These are phyloP conservation scores for Aphaenogaster ashmeadi DNA, from an alignment of 1,140 invertebrate species.

Conservation along the genomic window DNA sequence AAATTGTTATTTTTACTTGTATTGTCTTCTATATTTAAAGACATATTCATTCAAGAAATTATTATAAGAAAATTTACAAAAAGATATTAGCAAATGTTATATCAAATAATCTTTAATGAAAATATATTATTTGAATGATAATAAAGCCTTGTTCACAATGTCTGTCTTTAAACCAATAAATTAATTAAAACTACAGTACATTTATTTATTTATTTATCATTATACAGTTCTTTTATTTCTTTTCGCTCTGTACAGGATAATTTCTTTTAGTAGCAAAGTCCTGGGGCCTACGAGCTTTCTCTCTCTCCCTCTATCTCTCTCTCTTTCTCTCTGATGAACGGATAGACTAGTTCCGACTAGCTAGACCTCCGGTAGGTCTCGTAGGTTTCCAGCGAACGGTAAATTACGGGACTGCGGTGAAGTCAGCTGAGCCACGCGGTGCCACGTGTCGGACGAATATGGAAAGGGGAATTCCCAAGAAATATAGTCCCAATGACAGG, in stretches of 20 bases:
- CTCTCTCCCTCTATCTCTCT: not conserved
- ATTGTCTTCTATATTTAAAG: not conserved
- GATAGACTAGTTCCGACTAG: constrained; percentile 48
- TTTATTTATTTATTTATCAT: not conserved
- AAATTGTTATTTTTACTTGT: not conserved
- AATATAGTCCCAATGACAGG: constrained; percentile 81
- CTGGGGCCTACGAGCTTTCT: not conserved
- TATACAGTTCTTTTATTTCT: not conserved
- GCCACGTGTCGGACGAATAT: constrained; percentile 77
- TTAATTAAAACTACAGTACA: not conserved
- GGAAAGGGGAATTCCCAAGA: constrained; percentile 76
- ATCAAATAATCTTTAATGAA: not conserved
- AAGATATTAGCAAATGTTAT: not conserved
- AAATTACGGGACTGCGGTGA: constrained; percentile 67
- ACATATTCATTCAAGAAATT: not conserved
- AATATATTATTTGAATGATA: constrained; percentile 11
- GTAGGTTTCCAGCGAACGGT: constrained; percentile 53
- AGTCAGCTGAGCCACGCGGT: constrained; percentile 76
- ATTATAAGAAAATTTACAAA: not conserved
- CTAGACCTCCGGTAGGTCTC: constrained; percentile 40
- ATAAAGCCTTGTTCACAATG: not conserved
- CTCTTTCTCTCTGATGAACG: not conserved
- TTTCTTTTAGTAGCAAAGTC: not conserved
- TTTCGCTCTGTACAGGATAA: not conserved
- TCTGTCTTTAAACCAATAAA: not conserved